Evolutionary conservation across 2,888 invertebrate species (phyloP), one percentile per base, ranked within the genome.

Genomic region (Phyllotreta striolata): DNA sequence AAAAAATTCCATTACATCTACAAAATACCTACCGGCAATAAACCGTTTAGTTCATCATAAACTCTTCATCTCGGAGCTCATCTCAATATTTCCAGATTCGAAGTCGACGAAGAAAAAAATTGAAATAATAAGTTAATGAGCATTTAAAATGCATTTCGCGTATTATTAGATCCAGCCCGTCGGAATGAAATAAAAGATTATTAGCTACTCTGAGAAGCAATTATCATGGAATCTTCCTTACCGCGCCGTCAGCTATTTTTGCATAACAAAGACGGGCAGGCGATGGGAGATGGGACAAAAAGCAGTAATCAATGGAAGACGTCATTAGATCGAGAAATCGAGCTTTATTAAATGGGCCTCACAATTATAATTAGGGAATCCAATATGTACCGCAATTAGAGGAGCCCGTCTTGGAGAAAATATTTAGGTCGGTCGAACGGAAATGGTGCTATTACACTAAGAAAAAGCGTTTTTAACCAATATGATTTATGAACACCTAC

Each of bases 361-460:
- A 69, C 70, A 67, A 72, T 67, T 70, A 70, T 70, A 70, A 71
- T 71, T 71, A 71, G 70, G 71, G 70, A 72, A 73, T 70, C 68
- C 70, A 72, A 73, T 73, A 73, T 72, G 69, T 69, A 64, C 70
- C 66, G 71, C 71, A 73, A 73, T 73, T 73, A 73, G 68, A 62
- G 61, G 13, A 40, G 55, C 61, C 62, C 43, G 63, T 38, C 54
- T 46, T 4, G 58, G 49, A 59, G 56, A 52, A 66, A 62, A 69
- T 68, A 72, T 70, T 71, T 64, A 68, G 71, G 70, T 71, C 70
- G 68, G 61, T 56, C 62, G 9, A 35, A 14, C 6, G 14, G 43
- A 7, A 37, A 47, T 44, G 24, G n/a, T 14, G n/a, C 43, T 12
- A 41, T 39, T 49, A 58, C 58, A 58, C 58, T 34, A 24, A 57